Conservation (phyloP, 1,140 invertebrate genomes). For the Calephelis virginiensis region DNA sequence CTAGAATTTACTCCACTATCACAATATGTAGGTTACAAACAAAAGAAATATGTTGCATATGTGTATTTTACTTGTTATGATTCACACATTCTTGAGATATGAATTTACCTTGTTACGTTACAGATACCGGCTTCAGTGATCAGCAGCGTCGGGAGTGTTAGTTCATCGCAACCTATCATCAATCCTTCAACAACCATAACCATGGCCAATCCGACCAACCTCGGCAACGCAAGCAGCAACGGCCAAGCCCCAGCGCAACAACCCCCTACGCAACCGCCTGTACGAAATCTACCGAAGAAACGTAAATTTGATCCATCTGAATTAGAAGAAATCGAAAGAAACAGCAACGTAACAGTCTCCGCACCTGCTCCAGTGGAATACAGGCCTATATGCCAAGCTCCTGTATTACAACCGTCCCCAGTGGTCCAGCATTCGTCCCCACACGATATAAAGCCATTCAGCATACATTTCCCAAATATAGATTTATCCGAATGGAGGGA, state of each 20-base stretch:
- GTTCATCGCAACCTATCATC: conserved; percentile 63
- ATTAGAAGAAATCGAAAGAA: conserved; percentile 83
- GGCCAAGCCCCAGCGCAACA: conserved; percentile 55
- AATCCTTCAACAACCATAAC: conserved; percentile 57
- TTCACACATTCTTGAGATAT: conserved; percentile 23
- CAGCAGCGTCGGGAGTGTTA: conserved; percentile 76
- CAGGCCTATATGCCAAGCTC: conserved; percentile 43
- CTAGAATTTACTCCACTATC: background rate
- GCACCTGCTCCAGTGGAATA: conserved; percentile 48
- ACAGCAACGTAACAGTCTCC: conserved; percentile 53
- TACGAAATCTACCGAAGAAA: conserved; percentile 91
- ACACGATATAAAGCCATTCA: conserved; percentile 49
- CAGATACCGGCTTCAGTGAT: conserved; percentile 78
- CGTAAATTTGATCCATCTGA: conserved; percentile 92
- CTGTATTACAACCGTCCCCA: conserved; percentile 56
- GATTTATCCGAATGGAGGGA: conserved; percentile 95
- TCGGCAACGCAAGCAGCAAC: conserved; percentile 53
- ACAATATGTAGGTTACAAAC: conserved; percentile 12
- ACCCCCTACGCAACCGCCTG: conserved; percentile 69
- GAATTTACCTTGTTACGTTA: conserved; percentile 38
- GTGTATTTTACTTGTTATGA: conserved; percentile 10
- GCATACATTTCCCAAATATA: conserved; percentile 77
- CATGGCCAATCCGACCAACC: conserved; percentile 73
- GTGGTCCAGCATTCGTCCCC: conserved; percentile 54
- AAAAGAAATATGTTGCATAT: conserved; percentile 10